Evolutionary conservation across 1,140 invertebrate genomes (phyloP).

Genomic region (Centruroides vittatus): DNA sequence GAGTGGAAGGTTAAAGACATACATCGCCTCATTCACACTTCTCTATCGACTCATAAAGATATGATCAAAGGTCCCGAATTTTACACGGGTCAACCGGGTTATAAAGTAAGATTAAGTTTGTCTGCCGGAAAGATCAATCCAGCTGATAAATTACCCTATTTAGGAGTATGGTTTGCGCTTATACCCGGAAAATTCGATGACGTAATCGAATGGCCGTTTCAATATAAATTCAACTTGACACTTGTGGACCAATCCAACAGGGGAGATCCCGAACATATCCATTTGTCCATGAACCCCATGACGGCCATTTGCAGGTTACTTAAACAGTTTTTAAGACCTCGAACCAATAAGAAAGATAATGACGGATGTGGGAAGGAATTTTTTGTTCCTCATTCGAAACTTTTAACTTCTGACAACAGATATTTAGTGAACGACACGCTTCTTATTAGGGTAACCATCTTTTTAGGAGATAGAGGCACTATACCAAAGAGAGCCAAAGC

Average conservation of each 20-base stretch:
- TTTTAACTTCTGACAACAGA: not conserved
- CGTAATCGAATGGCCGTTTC: slow-evolving; percentile 15
- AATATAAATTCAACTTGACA: slow-evolving; percentile 7
- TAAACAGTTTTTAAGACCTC: slow-evolving; percentile 13
- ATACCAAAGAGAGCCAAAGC: slow-evolving; percentile 5
- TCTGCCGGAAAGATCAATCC: slow-evolving; percentile 4
- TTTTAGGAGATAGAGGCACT: not conserved
- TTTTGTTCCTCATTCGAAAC: slow-evolving; percentile 4
- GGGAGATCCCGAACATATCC: not conserved
- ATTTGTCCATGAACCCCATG: slow-evolving; percentile 6
- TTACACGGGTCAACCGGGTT: slow-evolving; percentile 8
- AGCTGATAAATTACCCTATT: slow-evolving; percentile 3
- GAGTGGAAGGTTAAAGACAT: slow-evolving; percentile 1
- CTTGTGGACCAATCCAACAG: slow-evolving; percentile 1
- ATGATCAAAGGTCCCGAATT: slow-evolving; percentile 4
- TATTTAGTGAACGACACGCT: slow-evolving; percentile 3
- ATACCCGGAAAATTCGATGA: slow-evolving; percentile 14
- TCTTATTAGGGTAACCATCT: slow-evolving; percentile 4
- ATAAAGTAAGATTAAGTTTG: slow-evolving; percentile 1
- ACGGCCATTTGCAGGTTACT: slow-evolving; percentile 13
- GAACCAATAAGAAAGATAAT: not conserved
- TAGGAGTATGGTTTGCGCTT: slow-evolving; percentile 15
- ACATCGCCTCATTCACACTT: not conserved
- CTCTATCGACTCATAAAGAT: not conserved
- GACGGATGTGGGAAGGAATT: slow-evolving; percentile 16